phyloP scores from a whole-genome alignment of 2,888 invertebrate species.

The Chironomus tentans region DNA sequence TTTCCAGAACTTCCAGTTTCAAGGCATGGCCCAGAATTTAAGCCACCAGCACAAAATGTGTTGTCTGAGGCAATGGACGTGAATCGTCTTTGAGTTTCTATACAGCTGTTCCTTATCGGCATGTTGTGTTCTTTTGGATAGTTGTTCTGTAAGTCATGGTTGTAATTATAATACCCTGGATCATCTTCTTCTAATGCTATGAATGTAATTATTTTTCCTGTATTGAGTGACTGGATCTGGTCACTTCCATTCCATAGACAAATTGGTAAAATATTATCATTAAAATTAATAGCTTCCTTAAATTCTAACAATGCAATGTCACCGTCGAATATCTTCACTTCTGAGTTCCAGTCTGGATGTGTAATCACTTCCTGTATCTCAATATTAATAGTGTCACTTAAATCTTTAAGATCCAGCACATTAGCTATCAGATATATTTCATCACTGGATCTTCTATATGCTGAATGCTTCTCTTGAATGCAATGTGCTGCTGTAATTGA shows the following conservation, averaged over 20 bases:
- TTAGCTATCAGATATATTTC: background rate
- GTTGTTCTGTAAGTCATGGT: background rate
- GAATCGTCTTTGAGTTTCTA: background rate
- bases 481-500: background rate
- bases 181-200: background rate
- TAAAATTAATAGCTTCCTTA: background rate
- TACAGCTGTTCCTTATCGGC: background rate
- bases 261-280: background rate
- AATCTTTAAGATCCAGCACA: background rate
- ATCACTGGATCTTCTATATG: background rate
- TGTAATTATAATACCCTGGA: background rate
- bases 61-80: background rate
- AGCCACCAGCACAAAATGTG: conserved; percentile 8
- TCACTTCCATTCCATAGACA: background rate
- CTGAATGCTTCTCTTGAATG: background rate
- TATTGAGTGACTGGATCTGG: too few relatives aligned
- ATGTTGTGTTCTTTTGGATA: background rate
- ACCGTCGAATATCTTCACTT: background rate
- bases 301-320: background rate
- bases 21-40: background rate
- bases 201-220: background rate
- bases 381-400: background rate
- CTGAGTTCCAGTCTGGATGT: background rate
- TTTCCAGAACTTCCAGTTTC: background rate
- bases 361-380: background rate